Conservation (phyloP, 2,113 vertebrate genomes). For the Sturnira hondurensis region DNA sequence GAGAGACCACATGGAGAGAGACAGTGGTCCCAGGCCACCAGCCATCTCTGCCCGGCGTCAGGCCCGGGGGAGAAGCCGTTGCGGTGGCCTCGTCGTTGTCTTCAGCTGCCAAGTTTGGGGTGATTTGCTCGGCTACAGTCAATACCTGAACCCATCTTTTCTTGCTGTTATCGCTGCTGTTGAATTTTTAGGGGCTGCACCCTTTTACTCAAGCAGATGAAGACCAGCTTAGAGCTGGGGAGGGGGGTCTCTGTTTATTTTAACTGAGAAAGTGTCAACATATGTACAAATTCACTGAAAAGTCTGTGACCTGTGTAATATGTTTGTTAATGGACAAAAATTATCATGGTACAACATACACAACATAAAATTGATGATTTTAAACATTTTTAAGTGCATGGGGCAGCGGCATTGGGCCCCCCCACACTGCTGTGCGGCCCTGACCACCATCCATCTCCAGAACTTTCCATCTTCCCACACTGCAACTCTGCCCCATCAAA, state of each 20-base stretch:
- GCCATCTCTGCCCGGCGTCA: background rate
- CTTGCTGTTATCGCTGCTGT: too few species aligned
- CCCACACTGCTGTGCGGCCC: fast-evolving
- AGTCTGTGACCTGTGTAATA: background rate
- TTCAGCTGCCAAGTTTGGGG: background rate
- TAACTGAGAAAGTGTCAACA: background rate
- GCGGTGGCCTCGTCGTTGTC: background rate
- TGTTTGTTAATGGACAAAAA: background rate
- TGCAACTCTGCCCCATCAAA: background rate
- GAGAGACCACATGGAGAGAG: fast-evolving
- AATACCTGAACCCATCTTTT: background rate
- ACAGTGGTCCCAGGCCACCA: background rate
- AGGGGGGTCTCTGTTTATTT: background rate
- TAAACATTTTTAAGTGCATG: background rate
- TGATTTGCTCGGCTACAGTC: background rate
- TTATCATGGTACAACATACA: background rate
- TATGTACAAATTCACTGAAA: background rate
- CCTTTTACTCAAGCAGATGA: too few species aligned
- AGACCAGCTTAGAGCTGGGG: too few species aligned
- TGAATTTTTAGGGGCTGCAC: too few species aligned
- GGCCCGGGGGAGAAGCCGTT: too few species aligned
- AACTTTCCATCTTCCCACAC: background rate
- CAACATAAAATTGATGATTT: background rate
- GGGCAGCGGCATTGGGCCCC: background rate
- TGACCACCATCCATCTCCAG: background rate